These are phyloP conservation scores for Tympanuchus pallidicinctus DNA, from an alignment of 2,113 vertebrate species.

Conservation along the genomic window DNA sequence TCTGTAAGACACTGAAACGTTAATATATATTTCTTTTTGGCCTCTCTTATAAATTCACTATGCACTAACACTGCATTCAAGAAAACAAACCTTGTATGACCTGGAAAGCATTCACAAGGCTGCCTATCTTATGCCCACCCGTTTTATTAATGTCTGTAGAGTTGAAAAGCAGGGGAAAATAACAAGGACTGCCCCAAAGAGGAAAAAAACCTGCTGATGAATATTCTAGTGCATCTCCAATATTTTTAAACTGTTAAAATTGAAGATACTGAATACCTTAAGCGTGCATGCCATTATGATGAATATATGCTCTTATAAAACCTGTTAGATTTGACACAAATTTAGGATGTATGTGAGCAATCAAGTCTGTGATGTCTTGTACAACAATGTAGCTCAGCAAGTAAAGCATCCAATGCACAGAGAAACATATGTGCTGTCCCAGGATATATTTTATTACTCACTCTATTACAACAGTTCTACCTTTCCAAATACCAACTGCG, in stretches of 20 bases:
- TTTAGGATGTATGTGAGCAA: background rate
- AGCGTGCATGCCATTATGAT: no score
- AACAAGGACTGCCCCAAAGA: background rate
- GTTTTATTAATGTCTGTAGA: background rate
- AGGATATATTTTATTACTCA: accelerated
- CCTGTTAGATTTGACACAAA: background rate
- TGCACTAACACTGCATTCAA: background rate
- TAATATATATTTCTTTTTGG: background rate
- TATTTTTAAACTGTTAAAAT: background rate
- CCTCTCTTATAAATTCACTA: background rate
- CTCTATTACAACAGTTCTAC: background rate
- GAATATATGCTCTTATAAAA: background rate
- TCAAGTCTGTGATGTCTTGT: background rate
- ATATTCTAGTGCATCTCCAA: background rate
- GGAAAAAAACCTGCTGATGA: background rate
- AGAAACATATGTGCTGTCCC: background rate
- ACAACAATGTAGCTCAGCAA: background rate
- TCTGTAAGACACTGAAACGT: background rate
- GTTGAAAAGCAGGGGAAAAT: background rate
- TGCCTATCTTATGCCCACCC: background rate
- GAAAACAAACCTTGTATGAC: background rate
- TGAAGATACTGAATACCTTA: background rate
- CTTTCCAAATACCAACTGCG: background rate
- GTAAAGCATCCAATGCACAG: background rate
- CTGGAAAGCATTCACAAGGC: background rate